Evolutionary conservation across 92 coral and sea anemone species (phyloP).

Genomic region (Anthopleura xanthogrammica): DNA sequence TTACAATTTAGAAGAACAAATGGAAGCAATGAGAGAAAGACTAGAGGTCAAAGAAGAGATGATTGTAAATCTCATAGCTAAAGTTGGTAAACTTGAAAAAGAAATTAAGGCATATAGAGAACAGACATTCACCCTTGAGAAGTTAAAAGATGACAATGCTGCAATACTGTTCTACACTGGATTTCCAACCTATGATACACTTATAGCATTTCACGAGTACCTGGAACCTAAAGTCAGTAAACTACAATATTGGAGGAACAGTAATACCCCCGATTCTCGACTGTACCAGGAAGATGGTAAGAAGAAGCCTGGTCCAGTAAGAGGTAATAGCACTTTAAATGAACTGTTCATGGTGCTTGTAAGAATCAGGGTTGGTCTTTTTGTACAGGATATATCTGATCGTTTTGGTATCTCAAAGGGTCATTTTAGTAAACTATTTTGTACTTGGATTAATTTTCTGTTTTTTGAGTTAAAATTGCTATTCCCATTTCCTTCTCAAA

Average conservation of each 20-base stretch:
- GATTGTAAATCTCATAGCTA: background rate
- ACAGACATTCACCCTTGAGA: constrained; percentile 36
- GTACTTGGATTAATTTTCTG: too few relatives aligned
- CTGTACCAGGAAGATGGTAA: constrained; percentile 36
- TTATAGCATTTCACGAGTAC: constrained; percentile 33
- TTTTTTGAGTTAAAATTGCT: too few relatives aligned
- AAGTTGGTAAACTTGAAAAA: constrained; percentile 21
- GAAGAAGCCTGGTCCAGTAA: constrained; percentile 48
- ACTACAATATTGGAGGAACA: constrained; percentile 46
- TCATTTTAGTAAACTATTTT: too few relatives aligned
- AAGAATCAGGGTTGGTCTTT: constrained; percentile 48
- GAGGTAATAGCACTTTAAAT: constrained; percentile 33
- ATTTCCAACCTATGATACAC: constrained; percentile 45
- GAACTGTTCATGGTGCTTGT: constrained; percentile 49
- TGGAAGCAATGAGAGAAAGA: constrained; percentile 41
- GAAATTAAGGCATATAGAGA: constrained; percentile 13
- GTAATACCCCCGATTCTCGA: constrained; percentile 25
- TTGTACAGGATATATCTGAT: too few relatives aligned
- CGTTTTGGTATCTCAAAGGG: too few relatives aligned
- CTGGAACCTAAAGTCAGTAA: constrained; percentile 39
- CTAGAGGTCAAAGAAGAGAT: constrained; percentile 55
- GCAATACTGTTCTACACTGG: constrained; percentile 58
- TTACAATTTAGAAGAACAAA: constrained; percentile 19
- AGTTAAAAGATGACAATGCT: constrained; percentile 43
- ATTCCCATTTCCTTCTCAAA: too few relatives aligned